Base-by-base conservation (phyloP, 2,888 invertebrate genomes). In the Frankliniella fusca region DNA sequence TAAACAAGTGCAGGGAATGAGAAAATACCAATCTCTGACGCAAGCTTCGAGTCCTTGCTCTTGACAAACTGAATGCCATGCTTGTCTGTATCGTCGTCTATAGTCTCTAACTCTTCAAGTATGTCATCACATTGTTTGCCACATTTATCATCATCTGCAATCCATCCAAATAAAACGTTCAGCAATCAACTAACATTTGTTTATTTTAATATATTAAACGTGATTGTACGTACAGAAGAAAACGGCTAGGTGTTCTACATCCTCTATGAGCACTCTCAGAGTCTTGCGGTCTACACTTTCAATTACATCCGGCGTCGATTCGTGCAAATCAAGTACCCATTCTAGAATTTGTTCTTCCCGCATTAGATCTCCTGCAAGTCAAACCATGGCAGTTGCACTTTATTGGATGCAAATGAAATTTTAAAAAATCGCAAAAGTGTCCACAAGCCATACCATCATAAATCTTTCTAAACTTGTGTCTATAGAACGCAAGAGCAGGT, bases 61-160 rank as follows among this genome's bases (percentile, higher is more conserved):
- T 97, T 97, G 65, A 97, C 96, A 88, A 97, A 97, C 88, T 97
- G 96, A 86, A 97, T 97, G 81, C 95, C 96, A 86, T 96, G 94
- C 87, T 96, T 93, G 86, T 97, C 97, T 10, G 97, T 95, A 86
- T 97, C 97, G 87, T 96, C 96, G 87, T 96, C 96, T 86, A 96
- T 96, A 28, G 95, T 95, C 89, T 97, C 97, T 85, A 97, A 89
- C 86, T 97, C 97, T 86, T 95, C 94, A 81, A 97, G 90, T 85
- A 97, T 93, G 85, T 93, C 93, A 65, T 93, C 92, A 87, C 97
- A 97, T n/a, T 93, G 91, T 84, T 94, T 93, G 18, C 79, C 48
- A 88, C 96, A 96, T 86, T 94, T 93, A 86, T 96, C 95, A 87
- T 94, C 94, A 88, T 95, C 94, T 95, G 86, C 84, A 88, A 88